Evolutionary conservation across 1,140 invertebrate genomes (phyloP).

Genomic region (Drosophila subobscura): DNA sequence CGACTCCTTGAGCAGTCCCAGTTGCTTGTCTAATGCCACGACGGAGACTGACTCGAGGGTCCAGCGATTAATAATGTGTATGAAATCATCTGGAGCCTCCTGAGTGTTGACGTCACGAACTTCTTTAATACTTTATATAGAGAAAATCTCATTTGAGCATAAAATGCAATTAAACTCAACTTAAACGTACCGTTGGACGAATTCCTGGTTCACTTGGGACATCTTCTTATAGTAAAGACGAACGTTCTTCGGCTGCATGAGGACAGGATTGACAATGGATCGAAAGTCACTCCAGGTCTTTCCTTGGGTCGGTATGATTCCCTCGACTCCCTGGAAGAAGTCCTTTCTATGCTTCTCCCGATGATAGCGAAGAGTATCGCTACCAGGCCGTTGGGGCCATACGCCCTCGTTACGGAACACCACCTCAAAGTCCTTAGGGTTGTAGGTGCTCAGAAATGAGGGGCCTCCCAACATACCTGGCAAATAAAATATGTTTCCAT

Average conservation of each 20-base stretch:
- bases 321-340: slow-evolving; percentile 63
- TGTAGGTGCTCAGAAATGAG: slow-evolving; percentile 46
- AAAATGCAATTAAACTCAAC: slow-evolving; percentile 58
- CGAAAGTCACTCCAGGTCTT: slow-evolving; percentile 70
- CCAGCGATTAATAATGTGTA: slow-evolving; percentile 88
- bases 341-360: slow-evolving; percentile 53
- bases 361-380: slow-evolving; percentile 60
- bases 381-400: slow-evolving; percentile 70
- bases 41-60: slow-evolving; percentile 89
- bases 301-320: slow-evolving; percentile 59
- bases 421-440: slow-evolving; percentile 69
- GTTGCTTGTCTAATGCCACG: slow-evolving; percentile 88
- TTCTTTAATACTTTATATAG: slow-evolving; percentile 81
- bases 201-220: slow-evolving; percentile 83
- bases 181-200: slow-evolving; percentile 55
- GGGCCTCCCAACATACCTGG: slow-evolving; percentile 57
- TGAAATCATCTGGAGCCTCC: slow-evolving; percentile 86
- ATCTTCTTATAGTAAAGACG: slow-evolving; percentile 83
- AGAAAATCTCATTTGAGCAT: slow-evolving; percentile 9
- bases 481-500: slow-evolving; percentile 61
- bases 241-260: slow-evolving; percentile 84
- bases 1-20: slow-evolving; percentile 84
- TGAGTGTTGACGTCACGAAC: slow-evolving; percentile 84
- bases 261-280: slow-evolving; percentile 83
- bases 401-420: slow-evolving; percentile 70